Base-by-base conservation (phyloP, 2,113 vertebrate genomes). In the Lycaon pictus region DNA sequence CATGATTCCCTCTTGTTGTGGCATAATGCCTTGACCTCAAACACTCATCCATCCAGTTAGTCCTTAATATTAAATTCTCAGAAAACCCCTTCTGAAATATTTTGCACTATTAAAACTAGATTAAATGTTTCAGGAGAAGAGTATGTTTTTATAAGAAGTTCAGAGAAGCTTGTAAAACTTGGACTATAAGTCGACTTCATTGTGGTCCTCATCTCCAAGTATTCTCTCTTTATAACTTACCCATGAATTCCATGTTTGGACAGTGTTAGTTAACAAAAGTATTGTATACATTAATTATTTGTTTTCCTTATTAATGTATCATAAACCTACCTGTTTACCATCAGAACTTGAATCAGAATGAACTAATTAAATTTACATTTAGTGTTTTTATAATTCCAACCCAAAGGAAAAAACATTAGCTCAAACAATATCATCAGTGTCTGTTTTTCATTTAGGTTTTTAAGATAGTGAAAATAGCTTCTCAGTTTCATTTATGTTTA, bases 351-450 rank as follows among this genome's bases (percentile, higher is more conserved):
- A 23, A 80, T 97, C 19, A 55, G 29, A 85, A 76, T 43, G 71
- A 92, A 74, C 74, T 43, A 51, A 80, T 91, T 25, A 76, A 72
- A 88, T 96, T 97, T 74, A 74, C 19, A 87, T 10, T 58, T 72
- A 60, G 6, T 80, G 37, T 48, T 84, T n/a, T 22, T 80, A 13
- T 62, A 91, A 85, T 93, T 58, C 17, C 6, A 80, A 48, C 13
- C 10, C 7, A 55, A 29, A 67, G 6, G 11, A 53, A 60, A 72
- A 87, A 77, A 84, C 53, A 74, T 12, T 74, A 93, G 53, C 19
- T 17, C n/a, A 63, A 88, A 88, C 7, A 55, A 71, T 74, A 20
- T 37, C 43, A 89, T 60, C 10, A 79, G 25, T 48, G 13, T 53
- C 51, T 88, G 2, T 48, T 65, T 83, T 10, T 96, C 11, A 60